phyloP scores from a whole-genome alignment of 2,888 invertebrate genomes.

The Xestoiulus laeticollis region DNA sequence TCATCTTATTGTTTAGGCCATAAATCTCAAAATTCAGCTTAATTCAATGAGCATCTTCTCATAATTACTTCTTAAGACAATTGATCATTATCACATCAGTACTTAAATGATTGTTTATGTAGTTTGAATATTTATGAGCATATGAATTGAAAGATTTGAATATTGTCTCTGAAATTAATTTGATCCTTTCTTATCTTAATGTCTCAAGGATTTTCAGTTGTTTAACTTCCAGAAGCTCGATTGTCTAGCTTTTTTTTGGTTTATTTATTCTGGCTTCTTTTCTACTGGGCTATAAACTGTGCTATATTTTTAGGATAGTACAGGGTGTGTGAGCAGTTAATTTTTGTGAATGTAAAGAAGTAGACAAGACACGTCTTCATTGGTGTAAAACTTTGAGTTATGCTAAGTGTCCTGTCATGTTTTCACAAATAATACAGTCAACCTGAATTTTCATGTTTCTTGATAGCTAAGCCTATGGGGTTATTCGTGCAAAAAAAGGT shows the following conservation, averaged over 20 bases:
- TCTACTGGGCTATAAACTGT: not conserved
- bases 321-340: not conserved
- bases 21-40: no score
- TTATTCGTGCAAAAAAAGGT: not conserved
- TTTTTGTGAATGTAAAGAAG: not conserved
- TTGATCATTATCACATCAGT: no score
- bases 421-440: not conserved
- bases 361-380: not conserved
- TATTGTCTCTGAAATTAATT: no score
- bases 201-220: not conserved
- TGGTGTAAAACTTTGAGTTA: not conserved
- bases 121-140: no score
- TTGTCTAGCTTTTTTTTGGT: conserved; percentile 12
- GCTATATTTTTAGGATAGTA: not conserved
- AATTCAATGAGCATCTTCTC: no score
- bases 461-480: no score
- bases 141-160: no score
- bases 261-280: conserved; percentile 5
- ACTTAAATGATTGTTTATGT: no score
- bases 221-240: not conserved
- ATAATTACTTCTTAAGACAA: no score
- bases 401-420: not conserved
- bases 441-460: not conserved
- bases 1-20: no score
- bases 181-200: no score